phyloP scores from a whole-genome alignment of 2,888 invertebrate genomes.

The Rhimphoctona megacephalus region DNA sequence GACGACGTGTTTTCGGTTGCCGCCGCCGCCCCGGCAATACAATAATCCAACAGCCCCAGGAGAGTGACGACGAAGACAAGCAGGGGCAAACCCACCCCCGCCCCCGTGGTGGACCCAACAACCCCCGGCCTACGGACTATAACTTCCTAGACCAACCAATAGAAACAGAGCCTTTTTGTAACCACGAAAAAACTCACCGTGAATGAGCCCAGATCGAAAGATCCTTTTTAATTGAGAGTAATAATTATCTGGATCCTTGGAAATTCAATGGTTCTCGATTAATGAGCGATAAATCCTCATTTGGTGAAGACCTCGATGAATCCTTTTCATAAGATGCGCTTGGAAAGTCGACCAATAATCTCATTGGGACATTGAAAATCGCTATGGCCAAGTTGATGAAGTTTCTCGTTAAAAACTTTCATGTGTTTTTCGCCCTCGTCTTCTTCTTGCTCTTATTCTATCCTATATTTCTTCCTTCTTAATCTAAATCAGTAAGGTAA shows the following conservation, averaged over 20 bases:
- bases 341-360: background rate
- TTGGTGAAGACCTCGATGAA: background rate
- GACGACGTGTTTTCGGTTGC: constrained; percentile 71
- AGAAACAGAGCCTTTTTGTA: background rate
- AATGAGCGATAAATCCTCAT: background rate
- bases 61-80: constrained; percentile 81
- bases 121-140: constrained; percentile 78
- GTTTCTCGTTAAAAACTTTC: background rate
- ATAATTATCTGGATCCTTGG: background rate
- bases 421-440: background rate
- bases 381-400: background rate
- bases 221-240: constrained; percentile 2
- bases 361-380: constrained; percentile 4
- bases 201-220: constrained; percentile 63
- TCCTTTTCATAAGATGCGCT: background rate
- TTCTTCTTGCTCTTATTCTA: background rate
- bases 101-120: constrained; percentile 81
- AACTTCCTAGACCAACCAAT: constrained; percentile 72
- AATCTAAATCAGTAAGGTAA: background rate
- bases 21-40: constrained; percentile 76
- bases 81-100: constrained; percentile 82
- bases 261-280: background rate
- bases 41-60: constrained; percentile 70
- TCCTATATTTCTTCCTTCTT: background rate
- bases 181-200: background rate